phyloP scores from a whole-genome alignment of 1,140 invertebrate species.

The Drosophila bocqueti region DNA sequence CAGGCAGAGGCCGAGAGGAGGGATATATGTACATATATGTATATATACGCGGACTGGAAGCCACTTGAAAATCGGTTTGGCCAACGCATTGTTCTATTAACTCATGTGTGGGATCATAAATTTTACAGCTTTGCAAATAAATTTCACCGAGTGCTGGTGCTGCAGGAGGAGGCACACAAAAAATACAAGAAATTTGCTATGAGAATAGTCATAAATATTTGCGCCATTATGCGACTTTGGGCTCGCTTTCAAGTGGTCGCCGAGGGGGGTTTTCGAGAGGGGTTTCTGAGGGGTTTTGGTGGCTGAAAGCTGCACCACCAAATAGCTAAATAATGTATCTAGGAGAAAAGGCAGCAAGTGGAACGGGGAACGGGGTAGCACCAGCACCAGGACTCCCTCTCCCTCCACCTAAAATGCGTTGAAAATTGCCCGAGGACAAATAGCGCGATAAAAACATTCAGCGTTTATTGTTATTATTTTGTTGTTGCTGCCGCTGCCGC shows the following conservation, averaged over 20 bases:
- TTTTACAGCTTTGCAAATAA: slow-evolving; percentile 77
- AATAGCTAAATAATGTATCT: slow-evolving; percentile 72
- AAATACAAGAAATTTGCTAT: slow-evolving; percentile 27
- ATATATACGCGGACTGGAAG: background rate
- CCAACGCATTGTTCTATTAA: slow-evolving; percentile 75
- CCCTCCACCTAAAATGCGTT: slow-evolving; percentile 56
- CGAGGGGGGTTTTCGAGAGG: background rate
- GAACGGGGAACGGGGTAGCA: background rate
- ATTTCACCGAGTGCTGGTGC: slow-evolving; percentile 27
- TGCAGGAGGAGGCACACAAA: slow-evolving; percentile 3
- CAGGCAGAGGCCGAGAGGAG: no score
- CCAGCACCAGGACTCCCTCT: background rate
- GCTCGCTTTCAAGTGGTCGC: slow-evolving; percentile 60
- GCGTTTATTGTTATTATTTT: slow-evolving; percentile 71
- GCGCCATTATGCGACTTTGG: slow-evolving; percentile 70
- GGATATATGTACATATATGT: background rate
- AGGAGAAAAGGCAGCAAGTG: background rate
- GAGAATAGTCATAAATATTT: slow-evolving; percentile 80
- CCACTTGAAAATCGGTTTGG: slow-evolving; percentile 32
- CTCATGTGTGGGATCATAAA: slow-evolving; percentile 75
- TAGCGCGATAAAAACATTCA: slow-evolving; percentile 75
- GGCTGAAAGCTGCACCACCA: slow-evolving; percentile 39
- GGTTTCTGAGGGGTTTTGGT: background rate
- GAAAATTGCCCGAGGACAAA: slow-evolving; percentile 70
- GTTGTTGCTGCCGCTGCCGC: slow-evolving; percentile 28